Base-by-base conservation (phyloP, 2,888 invertebrate species). In the Sinodicranocentrus sp. region DNA sequence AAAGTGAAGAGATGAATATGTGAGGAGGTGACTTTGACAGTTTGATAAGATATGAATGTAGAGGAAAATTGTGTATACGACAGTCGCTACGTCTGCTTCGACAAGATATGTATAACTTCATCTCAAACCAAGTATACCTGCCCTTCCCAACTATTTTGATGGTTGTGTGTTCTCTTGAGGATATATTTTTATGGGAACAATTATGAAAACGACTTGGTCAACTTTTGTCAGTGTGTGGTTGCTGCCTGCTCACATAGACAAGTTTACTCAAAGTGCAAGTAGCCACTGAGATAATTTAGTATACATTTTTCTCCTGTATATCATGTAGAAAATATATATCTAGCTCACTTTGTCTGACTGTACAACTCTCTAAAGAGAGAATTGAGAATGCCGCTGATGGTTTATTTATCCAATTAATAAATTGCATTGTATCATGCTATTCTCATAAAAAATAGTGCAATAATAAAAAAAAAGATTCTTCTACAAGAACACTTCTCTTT, bases 101-200 rank as follows among this genome's bases (percentile, higher is more conserved):
- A 33, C 33, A 10, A 33, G 33, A 33, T 39, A 28, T 61, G 44
- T 73, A 28, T 33, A 43, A 17, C 43, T 17, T 19, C 15, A 52
- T 52, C 33, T 19, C 13, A 52, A 15, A 8, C 39, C 59, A 52
- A 28, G 3, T 44, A 61, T 82, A 59, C 80, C 73, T 82, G 80
- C 80, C 80, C 80, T 82, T 82, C 80, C 80, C 80, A 82, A 82
- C 65, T 68, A 57, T 82, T 82, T 72, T 13, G 65, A 72, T 44
- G 63, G 57, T 80, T 80, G 79, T 57, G 72, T 54, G 23, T 39
- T 59, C 63, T 33, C 26, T n/a, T n/a, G n/a, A n/a, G n/a, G n/a
- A n/a, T n/a, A n/a, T n/a, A 48, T 3, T 78, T 75, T 70, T 71
- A 78, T 61, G 43, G 33, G 57, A 70, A 63, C 44, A 52, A 61